Conservation (phyloP, 1,140 invertebrate species). For the Drosophila ficusphila region DNA sequence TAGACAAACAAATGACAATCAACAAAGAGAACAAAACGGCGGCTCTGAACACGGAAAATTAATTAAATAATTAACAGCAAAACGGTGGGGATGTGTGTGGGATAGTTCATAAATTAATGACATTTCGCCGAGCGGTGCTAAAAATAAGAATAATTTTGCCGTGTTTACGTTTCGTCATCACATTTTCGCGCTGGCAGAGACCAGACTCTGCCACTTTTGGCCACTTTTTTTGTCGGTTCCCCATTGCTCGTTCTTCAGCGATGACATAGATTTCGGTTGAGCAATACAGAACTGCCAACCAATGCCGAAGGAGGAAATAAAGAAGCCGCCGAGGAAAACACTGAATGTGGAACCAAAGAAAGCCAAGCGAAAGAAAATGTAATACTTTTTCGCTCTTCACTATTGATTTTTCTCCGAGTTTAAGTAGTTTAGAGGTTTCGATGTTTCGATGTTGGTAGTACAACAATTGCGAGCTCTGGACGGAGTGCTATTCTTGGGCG, state of each 20-base stretch:
- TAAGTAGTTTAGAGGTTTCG: not conserved
- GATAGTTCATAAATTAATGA: slow-evolving; percentile 68
- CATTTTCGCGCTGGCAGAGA: slow-evolving; percentile 32
- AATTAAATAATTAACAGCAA: slow-evolving; percentile 72
- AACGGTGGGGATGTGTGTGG: slow-evolving; percentile 9
- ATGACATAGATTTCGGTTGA: slow-evolving; percentile 56
- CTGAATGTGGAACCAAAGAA: slow-evolving; percentile 41
- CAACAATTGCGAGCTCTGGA: not conserved
- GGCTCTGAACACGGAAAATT: slow-evolving; percentile 46
- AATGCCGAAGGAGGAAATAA: slow-evolving; percentile 45
- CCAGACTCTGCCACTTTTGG: slow-evolving; percentile 34
- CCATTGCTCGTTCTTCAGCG: slow-evolving; percentile 12
- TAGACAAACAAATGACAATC: slow-evolving; percentile 34
- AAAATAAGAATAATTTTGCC: slow-evolving; percentile 51
- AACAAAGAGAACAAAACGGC: slow-evolving; percentile 20
- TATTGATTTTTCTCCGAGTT: slow-evolving; percentile 56
- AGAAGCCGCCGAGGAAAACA: slow-evolving; percentile 42
- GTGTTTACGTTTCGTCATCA: slow-evolving; percentile 66
- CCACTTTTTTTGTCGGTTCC: slow-evolving; percentile 13
- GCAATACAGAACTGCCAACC: slow-evolving; percentile 33
- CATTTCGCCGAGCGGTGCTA: slow-evolving; percentile 46
- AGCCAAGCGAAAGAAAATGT: slow-evolving; percentile 59
- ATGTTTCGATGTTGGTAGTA: not conserved
- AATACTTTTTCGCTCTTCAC: slow-evolving; percentile 44
- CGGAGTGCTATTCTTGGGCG: not conserved